These are phyloP conservation scores for Clarias gariepinus DNA, from an alignment of 2,113 vertebrate genomes.

Conservation along the genomic window DNA sequence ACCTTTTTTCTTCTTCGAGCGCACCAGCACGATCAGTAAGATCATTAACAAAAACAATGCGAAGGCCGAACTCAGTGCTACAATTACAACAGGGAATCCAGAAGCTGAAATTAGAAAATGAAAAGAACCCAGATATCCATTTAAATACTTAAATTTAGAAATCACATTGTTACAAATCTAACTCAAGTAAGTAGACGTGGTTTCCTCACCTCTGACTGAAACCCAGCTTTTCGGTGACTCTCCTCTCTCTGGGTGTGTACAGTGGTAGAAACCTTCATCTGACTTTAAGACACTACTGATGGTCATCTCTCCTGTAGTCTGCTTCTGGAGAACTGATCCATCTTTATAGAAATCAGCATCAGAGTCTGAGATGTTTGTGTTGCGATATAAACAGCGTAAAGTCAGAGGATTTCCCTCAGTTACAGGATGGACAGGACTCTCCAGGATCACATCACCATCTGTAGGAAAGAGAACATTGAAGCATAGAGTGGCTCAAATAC, in stretches of 20 bases:
- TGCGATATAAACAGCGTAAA: no score
- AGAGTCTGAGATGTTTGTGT: no score
- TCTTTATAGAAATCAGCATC: no score
- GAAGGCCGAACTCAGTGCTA: neutral
- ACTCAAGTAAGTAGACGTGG: neutral
- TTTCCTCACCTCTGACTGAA: slow-evolving; percentile 13
- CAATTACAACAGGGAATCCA: neutral
- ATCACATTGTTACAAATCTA: neutral
- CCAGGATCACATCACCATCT: no score
- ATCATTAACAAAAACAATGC: neutral
- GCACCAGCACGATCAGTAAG: slow-evolving; percentile 26
- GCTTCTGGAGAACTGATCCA: no score
- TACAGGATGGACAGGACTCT: no score
- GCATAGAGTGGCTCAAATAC: no score
- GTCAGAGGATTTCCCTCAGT: no score
- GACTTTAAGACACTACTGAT: neutral
- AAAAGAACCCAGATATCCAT: neutral
- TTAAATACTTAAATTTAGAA: neutral
- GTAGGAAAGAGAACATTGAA: no score
- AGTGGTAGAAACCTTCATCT: slow-evolving; percentile 19
- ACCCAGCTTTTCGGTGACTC: neutral
- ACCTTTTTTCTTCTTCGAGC: slow-evolving; percentile 45
- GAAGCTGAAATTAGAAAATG: neutral
- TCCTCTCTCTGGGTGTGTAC: neutral
- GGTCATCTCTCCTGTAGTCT: slow-evolving; percentile 6